phyloP scores from a whole-genome alignment of 2,888 invertebrate genomes.

The Ligdia adustata region DNA sequence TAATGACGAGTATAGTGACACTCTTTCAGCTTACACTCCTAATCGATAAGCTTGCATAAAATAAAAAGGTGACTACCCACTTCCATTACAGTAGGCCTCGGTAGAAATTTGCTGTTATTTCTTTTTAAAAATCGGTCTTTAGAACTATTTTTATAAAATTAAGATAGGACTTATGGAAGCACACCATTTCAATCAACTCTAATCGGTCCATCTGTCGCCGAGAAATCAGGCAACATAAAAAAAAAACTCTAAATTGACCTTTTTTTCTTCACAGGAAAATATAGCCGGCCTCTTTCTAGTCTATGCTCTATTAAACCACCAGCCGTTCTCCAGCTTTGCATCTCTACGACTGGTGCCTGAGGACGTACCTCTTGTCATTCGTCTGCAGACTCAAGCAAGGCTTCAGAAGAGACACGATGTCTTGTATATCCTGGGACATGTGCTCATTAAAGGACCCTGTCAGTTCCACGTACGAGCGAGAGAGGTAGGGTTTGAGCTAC shows the following conservation, averaged over 20 bases:
- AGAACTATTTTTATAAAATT: too few species aligned
- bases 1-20: too few species aligned
- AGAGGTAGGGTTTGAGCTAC: slow-evolving; percentile 61
- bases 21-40: too few species aligned
- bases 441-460: slow-evolving; percentile 54
- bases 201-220: too few species aligned
- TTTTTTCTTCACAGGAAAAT: slow-evolving; percentile 52
- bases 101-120: too few species aligned
- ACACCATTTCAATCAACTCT: too few species aligned
- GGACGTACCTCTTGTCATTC: slow-evolving; percentile 53
- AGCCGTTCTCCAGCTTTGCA: slow-evolving; percentile 62
- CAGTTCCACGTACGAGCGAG: slow-evolving; percentile 56
- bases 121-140: too few species aligned
- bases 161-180: too few species aligned
- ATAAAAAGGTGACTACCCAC: too few species aligned
- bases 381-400: slow-evolving; percentile 54
- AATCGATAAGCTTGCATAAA: too few species aligned
- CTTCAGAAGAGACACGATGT: slow-evolving; percentile 57
- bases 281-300: slow-evolving; percentile 67
- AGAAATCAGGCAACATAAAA: too few species aligned
- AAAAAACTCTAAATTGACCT: not conserved
- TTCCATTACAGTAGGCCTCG: too few species aligned
- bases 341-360: slow-evolving; percentile 54
- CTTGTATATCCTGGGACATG: slow-evolving; percentile 58
- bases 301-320: slow-evolving; percentile 60